Base-by-base conservation (phyloP, 1,140 invertebrate species). In the Odontomachus brunneus region DNA sequence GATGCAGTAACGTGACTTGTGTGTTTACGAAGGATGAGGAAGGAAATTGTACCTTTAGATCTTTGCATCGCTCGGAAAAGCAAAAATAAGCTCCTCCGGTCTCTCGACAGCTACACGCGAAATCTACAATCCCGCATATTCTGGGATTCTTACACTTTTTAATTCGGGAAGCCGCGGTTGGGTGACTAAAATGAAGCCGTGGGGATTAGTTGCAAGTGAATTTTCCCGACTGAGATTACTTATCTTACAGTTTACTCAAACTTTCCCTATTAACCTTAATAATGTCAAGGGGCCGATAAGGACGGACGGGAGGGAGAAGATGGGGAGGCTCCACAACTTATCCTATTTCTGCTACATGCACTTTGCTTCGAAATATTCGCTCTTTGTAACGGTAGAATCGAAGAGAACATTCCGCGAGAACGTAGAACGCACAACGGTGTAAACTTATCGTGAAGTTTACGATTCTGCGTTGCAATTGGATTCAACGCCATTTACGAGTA, bases 41-140 rank as follows among this genome's bases (percentile, higher is more conserved):
- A 76, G 48, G 53, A 22, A 76, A 76, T 76, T 76, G 53, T 51
- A 76, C 33, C 15, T 7, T 17, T 14, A 1, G 48, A 76, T 53
- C 24, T 17, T 33, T 33, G 26, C 38, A 5, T 55, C 26, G 14
- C 19, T 55, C 19, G 19, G 11, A 66, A 22, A 55, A 53, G 38
- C 22, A 66, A 66, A 66, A 38, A 53, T 66, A 66, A 53, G 4
- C 24, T 44, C 12, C 26, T 44, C 49, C 14, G 15, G 11, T 4
- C 5, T 53, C 19, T n/a, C 53, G 53, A 19, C n/a, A 19, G 38
- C 38, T 7, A 11, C 9, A 44, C 38, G 9, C 38, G 38, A 44
- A 33, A 44, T 11, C 38, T 44, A 5, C 38, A 44, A 44, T 11
- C 38, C 9, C 38, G 3, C 3, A 11, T 44, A 11, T 11, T 44